These are phyloP conservation scores for Scophthalmus maximus DNA, from an alignment of 2,113 vertebrate genomes.

Conservation along the genomic window DNA sequence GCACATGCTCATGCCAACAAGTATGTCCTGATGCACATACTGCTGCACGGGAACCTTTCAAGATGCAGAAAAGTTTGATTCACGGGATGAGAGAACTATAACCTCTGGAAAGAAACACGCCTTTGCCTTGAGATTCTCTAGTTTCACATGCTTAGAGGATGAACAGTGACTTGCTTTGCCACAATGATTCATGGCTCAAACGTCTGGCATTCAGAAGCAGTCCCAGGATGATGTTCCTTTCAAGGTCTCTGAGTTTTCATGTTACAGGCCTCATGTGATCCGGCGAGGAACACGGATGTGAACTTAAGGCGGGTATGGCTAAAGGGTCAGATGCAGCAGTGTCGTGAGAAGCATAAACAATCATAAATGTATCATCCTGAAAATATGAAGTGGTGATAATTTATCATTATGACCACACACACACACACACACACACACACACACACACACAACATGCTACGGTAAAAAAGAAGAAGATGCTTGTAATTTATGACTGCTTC, in stretches of 20 bases:
- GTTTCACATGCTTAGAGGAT: conserved; percentile 46
- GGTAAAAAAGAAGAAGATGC: too few species aligned
- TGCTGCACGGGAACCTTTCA: conserved; percentile 11
- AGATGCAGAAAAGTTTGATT: background rate
- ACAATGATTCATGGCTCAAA: conserved; percentile 60
- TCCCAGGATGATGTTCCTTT: conserved; percentile 26
- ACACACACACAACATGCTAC: too few species aligned
- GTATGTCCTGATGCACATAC: conserved; percentile 2
- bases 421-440: too few species aligned
- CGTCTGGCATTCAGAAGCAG: conserved; percentile 30
- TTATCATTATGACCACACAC: background rate
- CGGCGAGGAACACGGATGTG: conserved; percentile 27
- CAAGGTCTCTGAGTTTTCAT: conserved; percentile 28
- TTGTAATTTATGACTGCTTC: background rate
- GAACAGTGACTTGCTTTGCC: conserved; percentile 45
- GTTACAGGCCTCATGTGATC: conserved; percentile 9
- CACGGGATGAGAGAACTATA: background rate
- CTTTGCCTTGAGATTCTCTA: conserved; percentile 40
- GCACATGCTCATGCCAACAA: background rate
- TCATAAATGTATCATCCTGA: background rate
- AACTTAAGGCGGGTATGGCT: conserved; percentile 15
- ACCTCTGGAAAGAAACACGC: conserved; percentile 12
- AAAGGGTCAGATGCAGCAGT: conserved; percentile 2
- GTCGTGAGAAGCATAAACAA: conserved; percentile 8
- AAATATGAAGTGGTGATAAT: background rate